Percentiles rank a stretch among this genome's conserved stretches.
Evolutionary conservation across 1,140 invertebrate genomes (phyloP).

Genomic region (Nilaparvata lugens): DNA sequence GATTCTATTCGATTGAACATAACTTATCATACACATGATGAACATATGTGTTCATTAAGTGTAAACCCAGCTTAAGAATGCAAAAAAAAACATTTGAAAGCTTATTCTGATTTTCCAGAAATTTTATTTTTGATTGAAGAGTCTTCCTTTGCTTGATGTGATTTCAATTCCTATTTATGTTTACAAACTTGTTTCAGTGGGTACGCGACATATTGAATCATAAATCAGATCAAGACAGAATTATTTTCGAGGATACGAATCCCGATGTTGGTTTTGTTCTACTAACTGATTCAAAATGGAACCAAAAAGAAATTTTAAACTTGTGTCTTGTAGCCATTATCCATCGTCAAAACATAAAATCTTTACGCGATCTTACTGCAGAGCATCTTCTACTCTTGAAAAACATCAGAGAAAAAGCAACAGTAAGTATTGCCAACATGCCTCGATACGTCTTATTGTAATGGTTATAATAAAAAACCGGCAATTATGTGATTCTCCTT

Average conservation of each 20-base stretch:
- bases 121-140: too few relatives aligned
- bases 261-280: slow-evolving; percentile 76
- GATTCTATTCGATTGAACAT: too few relatives aligned
- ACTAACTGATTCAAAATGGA: slow-evolving; percentile 91
- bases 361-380: slow-evolving; percentile 68
- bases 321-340: slow-evolving; percentile 79
- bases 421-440: slow-evolving; percentile 43
- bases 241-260: slow-evolving; percentile 77
- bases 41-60: too few relatives aligned
- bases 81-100: too few relatives aligned
- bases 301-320: slow-evolving; percentile 61
- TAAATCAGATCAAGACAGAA: slow-evolving; percentile 76
- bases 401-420: slow-evolving; percentile 66
- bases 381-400: slow-evolving; percentile 72
- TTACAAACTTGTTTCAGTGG: slow-evolving; percentile 85
- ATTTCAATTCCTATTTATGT: too few relatives aligned
- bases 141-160: too few relatives aligned
- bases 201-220: slow-evolving; percentile 92
- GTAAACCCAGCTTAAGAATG: too few relatives aligned
- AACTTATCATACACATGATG: too few relatives aligned
- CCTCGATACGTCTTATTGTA: too few relatives aligned
- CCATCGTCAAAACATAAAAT: slow-evolving; percentile 61
- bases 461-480: too few relatives aligned
- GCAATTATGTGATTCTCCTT: too few relatives aligned
- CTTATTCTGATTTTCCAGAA: too few relatives aligned